These are phyloP conservation scores for Yponomeuta evonymella DNA, from an alignment of 2,888 invertebrate species.

Conservation along the genomic window DNA sequence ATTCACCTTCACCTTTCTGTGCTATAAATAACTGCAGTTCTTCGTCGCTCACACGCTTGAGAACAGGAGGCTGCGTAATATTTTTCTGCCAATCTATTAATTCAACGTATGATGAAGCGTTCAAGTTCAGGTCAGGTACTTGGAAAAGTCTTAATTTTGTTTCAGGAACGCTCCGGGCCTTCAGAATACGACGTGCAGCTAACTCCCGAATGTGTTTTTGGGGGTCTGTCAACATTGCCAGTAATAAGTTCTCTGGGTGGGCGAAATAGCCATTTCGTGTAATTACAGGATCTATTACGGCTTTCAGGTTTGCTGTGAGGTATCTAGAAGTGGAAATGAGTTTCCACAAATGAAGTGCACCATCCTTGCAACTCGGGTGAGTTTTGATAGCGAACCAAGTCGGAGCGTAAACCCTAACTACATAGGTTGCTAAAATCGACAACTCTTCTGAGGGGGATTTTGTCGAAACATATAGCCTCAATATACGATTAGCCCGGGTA, in stretches of 20 bases:
- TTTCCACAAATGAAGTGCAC: neutral
- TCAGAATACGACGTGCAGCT: constrained; percentile 21
- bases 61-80: constrained; percentile 17
- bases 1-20: too few relatives aligned
- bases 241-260: constrained; percentile 31
- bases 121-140: constrained; percentile 24
- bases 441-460: constrained; percentile 15
- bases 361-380: too few relatives aligned
- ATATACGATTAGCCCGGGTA: constrained; percentile 19
- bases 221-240: constrained; percentile 29
- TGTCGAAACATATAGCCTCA: constrained; percentile 18
- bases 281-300: constrained; percentile 18
- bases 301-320: constrained; percentile 16
- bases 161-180: constrained; percentile 20
- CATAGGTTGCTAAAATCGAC: too few relatives aligned
- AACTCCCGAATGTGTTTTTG: too few relatives aligned
- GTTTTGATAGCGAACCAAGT: too few relatives aligned
- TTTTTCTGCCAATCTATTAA: constrained; percentile 24
- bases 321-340: constrained; percentile 13
- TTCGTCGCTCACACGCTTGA: too few relatives aligned
- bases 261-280: constrained; percentile 25
- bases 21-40: too few relatives aligned
- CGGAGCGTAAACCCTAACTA: too few relatives aligned
- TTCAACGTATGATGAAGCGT: constrained; percentile 23
- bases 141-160: constrained; percentile 23